phyloP scores from a whole-genome alignment of 1,140 invertebrate genomes.

The Drosophila sucinea region DNA sequence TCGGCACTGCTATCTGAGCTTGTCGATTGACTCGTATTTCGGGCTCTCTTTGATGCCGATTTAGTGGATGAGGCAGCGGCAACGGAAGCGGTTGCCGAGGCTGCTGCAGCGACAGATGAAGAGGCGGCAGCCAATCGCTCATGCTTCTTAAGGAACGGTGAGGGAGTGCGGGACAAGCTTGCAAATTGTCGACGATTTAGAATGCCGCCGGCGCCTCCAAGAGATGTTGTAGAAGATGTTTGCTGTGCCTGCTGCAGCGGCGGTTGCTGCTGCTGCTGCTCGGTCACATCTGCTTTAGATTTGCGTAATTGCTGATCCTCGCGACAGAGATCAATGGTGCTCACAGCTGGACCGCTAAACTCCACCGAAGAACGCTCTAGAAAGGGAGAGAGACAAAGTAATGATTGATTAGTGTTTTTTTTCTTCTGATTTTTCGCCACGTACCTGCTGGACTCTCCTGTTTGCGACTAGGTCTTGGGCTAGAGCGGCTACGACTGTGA shows the following conservation, averaged over 20 bases:
- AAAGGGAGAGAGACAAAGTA: constrained; percentile 20
- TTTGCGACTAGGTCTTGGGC: constrained; percentile 47
- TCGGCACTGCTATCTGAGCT: constrained; percentile 82
- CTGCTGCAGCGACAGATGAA: neutral
- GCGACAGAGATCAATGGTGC: constrained; percentile 77
- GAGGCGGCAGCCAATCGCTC: constrained; percentile 83
- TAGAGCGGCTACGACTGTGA: constrained; percentile 64
- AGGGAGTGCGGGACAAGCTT: constrained; percentile 90
- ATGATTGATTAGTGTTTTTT: neutral
- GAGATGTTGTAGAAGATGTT: neutral
- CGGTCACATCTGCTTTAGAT: constrained; percentile 47
- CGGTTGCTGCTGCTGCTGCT: constrained; percentile 26
- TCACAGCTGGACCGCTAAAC: constrained; percentile 65
- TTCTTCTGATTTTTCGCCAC: neutral
- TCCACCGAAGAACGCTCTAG: constrained; percentile 71
- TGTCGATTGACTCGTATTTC: constrained; percentile 81
- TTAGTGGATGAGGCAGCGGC: constrained; percentile 25
- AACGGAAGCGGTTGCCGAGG: neutral
- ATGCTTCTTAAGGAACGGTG: constrained; percentile 90
- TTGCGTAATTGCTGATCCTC: constrained; percentile 83
- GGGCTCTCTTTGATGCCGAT: constrained; percentile 83
- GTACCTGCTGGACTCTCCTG: constrained; percentile 45
- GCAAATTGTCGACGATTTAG: constrained; percentile 50
- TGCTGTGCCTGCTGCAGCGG: constrained; percentile 9
- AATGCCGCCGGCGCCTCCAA: neutral